Evolutionary conservation across 2,113 vertebrate genomes (phyloP).

Genomic region (Oceanodroma tethys): DNA sequence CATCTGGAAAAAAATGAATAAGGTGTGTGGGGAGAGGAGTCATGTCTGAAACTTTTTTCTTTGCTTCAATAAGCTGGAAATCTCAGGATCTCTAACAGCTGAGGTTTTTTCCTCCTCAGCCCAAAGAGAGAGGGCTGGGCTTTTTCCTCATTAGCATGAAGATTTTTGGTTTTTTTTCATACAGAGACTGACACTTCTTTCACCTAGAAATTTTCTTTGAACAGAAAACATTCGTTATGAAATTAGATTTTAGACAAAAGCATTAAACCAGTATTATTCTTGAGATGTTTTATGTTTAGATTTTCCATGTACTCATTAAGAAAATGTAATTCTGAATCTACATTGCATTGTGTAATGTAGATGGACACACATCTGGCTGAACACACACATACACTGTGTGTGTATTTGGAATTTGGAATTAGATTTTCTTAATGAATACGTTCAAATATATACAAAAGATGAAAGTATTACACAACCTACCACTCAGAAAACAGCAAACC

Average conservation of each 20-base stretch:
- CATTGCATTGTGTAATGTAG: background rate
- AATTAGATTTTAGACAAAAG: background rate
- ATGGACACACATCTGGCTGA: background rate
- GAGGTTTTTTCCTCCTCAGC: background rate
- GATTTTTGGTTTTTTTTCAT: background rate
- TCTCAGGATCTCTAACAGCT: background rate
- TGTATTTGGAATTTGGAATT: background rate
- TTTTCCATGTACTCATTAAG: background rate
- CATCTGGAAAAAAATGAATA: conserved; percentile 22
- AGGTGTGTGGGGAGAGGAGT: conserved; percentile 2
- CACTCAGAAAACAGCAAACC: background rate
- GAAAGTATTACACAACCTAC: background rate
- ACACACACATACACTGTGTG: background rate
- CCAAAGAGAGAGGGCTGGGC: background rate
- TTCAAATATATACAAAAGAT: background rate
- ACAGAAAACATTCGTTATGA: background rate
- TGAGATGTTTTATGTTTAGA: background rate
- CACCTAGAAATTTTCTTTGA: background rate
- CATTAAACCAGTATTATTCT: background rate
- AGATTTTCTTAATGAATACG: background rate
- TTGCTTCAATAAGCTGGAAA: conserved; percentile 11
- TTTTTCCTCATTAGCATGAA: background rate
- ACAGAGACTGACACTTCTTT: background rate
- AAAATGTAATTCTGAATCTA: background rate
- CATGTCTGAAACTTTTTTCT: background rate